Evolutionary conservation across 2,888 invertebrate genomes (phyloP), one percentile per base, ranked within the genome.

Genomic region (Mythimna albipuncta): DNA sequence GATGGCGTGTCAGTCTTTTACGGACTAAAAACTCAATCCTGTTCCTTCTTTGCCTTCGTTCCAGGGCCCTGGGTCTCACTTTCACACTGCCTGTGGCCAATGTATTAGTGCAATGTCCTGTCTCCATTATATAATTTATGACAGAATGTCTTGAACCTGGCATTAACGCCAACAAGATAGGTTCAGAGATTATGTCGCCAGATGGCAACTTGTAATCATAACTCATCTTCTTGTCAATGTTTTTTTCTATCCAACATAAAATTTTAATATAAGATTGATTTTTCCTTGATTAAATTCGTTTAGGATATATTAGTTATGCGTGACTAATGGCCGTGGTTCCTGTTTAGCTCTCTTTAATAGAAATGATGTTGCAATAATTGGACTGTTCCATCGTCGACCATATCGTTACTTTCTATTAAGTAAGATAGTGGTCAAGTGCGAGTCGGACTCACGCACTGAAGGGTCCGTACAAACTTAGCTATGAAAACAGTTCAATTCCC

Each of bases 211-310:
- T 21, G 52, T 79, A 16, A 41, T 64, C 54, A 67, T 80, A 54
- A 54, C 6, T 74, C 41, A 74, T 72, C 9, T 6, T 44, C 4
- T 6, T 74, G 47, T 74, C 81, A 77, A 81, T 79, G 44, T 64
- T 70, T 67, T 50, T 59, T 57, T 7, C 54, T 44, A 19, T 41
- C 5, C 6, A 38, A 64, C 11, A 59, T 44, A 52, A 38, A 44
- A 38, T 4, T 26, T 57, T 38, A 10, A 19, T 52, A 50, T 64
- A 76, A 19, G 67, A 72, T 75, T 72, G 63, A 72, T 69, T 71
- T 69, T 67, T 69, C 64, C 64, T 73, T 74, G 58, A 83, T 69
- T 77, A 66, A 69, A 82, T 74, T 72, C 19, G 65, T 75, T 81
- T 68, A 64, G 52, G 70, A 75, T 69, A 81, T 72, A 58, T 72